These are phyloP conservation scores for Phainopepla nitens DNA, from an alignment of 2,113 vertebrate species.

Conservation along the genomic window DNA sequence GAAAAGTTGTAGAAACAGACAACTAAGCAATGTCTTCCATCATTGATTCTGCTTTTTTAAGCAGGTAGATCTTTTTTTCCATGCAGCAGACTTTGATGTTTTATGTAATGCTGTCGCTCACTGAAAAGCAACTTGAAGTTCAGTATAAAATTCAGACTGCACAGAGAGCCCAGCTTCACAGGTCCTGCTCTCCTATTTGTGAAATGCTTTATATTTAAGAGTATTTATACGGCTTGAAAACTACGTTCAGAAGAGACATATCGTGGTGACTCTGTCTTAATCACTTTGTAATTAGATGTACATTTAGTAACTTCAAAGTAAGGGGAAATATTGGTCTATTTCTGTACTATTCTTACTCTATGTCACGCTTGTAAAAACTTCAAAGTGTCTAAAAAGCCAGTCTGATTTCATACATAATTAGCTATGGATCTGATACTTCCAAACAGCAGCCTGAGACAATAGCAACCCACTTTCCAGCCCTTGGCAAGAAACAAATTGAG, in stretches of 20 bases:
- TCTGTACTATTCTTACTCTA: background rate
- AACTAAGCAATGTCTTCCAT: constrained; percentile 1
- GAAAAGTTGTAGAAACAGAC: background rate
- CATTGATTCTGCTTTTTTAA: background rate
- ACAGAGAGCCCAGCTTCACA: background rate
- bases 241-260: background rate
- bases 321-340: background rate
- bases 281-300: constrained; percentile 42
- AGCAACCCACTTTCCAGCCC: background rate
- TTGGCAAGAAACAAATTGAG: background rate
- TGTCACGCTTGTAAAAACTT: constrained; percentile 37
- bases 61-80: background rate
- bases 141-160: background rate
- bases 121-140: background rate
- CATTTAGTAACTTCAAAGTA: constrained; percentile 42
- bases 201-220: background rate
- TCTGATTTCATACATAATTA: constrained; percentile 42
- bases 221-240: background rate
- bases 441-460: constrained; percentile 10
- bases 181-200: background rate
- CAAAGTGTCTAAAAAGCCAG: constrained; percentile 11
- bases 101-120: background rate
- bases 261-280: background rate
- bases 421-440: background rate
- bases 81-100: background rate